Evolutionary conservation across 2,888 invertebrate genomes (phyloP).

Genomic region (Blastobasis adustella): DNA sequence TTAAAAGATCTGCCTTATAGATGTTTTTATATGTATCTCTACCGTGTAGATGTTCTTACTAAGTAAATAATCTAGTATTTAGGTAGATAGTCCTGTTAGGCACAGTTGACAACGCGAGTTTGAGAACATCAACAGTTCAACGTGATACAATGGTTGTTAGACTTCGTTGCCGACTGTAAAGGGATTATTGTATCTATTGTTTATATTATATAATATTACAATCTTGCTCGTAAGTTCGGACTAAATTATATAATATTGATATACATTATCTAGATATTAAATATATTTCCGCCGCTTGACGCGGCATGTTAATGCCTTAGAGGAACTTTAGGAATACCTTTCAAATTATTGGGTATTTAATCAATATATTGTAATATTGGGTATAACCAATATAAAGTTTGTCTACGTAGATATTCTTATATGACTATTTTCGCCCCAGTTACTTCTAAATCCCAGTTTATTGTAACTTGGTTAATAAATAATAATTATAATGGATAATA

Average conservation of each 20-base stretch:
- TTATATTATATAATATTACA: conserved; percentile 29
- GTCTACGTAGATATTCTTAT: conserved; percentile 21
- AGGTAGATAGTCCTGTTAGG: conserved; percentile 19
- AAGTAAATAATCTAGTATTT: conserved; percentile 16
- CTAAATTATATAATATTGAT: conserved; percentile 14
- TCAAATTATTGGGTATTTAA: conserved; percentile 13
- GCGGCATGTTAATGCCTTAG: conserved; percentile 51
- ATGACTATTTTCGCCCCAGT: conserved; percentile 20
- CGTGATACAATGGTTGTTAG: too few relatives aligned
- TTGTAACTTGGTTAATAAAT: not conserved
- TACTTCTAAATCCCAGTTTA: not conserved
- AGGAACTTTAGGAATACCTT: conserved; percentile 23
- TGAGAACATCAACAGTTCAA: too few relatives aligned
- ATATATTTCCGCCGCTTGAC: conserved; percentile 35
- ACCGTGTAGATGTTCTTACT: conserved; percentile 33
- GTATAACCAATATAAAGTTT: conserved; percentile 12
- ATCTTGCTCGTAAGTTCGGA: conserved; percentile 28
- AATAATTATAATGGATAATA: not conserved
- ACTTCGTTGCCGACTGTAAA: too few relatives aligned
- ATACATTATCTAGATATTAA: conserved; percentile 19
- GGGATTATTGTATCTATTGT: conserved; percentile 31
- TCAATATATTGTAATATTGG: conserved; percentile 14
- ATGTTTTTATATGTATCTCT: conserved; percentile 65
- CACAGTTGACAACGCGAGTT: too few relatives aligned
- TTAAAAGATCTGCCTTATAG: conserved; percentile 70